Conservation (phyloP, 2,113 vertebrate species). For the Forbesichthys agassizii region DNA sequence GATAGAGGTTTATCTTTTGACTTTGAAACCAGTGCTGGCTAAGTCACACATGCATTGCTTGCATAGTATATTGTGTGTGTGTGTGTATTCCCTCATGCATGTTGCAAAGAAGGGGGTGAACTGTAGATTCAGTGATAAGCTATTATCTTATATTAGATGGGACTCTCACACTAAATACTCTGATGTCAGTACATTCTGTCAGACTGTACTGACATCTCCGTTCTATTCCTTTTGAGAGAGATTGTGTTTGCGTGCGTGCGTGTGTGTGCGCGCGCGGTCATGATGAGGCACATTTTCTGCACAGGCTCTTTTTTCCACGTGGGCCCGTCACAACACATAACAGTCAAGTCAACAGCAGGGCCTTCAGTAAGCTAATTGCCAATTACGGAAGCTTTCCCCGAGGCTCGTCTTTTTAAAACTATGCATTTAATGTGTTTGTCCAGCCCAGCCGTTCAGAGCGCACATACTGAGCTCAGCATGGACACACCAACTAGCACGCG, state of each 20-base stretch:
- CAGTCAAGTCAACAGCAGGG: constrained; percentile 1
- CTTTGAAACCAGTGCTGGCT: too few relatives aligned
- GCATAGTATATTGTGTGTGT: too few relatives aligned
- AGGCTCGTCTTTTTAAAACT: too few relatives aligned
- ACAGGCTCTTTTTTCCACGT: neutral
- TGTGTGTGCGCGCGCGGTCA: neutral
- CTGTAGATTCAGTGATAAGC: too few relatives aligned
- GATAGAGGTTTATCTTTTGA: too few relatives aligned
- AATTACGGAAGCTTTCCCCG: neutral
- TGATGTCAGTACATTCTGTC: neutral
- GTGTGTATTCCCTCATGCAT: too few relatives aligned
- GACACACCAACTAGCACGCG: neutral
- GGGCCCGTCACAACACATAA: constrained; percentile 8
- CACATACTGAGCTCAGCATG: neutral
- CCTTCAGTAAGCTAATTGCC: neutral
- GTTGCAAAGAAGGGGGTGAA: too few relatives aligned
- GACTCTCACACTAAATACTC: neutral
- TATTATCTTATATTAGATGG: constrained; percentile 23
- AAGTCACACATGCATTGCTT: too few relatives aligned
- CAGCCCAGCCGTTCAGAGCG: neutral
- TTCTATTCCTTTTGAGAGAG: neutral
- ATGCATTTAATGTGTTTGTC: constrained; percentile 15
- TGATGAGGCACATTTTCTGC: constrained; percentile 3
- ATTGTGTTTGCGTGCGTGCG: neutral
- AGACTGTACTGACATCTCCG: neutral